phyloP scores from a whole-genome alignment of 1,140 invertebrate species.

The Neoseiulus cucumeris region DNA sequence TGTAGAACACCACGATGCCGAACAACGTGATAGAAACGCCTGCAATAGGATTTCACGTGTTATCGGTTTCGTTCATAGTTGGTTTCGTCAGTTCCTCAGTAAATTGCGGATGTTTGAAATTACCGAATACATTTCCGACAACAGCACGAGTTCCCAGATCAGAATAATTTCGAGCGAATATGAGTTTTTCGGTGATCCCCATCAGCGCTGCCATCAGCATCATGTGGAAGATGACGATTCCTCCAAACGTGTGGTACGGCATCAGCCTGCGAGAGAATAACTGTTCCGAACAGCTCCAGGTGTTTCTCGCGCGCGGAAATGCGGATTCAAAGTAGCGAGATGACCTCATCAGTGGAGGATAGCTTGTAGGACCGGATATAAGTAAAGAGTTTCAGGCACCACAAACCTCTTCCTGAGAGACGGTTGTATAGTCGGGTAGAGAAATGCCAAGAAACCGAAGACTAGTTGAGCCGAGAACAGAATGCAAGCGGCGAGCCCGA shows the following conservation, averaged over 20 bases:
- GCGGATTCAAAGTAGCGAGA: too few relatives aligned
- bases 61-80: too few relatives aligned
- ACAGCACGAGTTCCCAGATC: not conserved
- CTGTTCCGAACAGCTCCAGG: too few relatives aligned
- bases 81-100: too few relatives aligned
- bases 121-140: not conserved
- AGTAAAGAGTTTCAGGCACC: too few relatives aligned
- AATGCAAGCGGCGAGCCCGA: constrained; percentile 51
- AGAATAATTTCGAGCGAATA: constrained; percentile 30
- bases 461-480: constrained; percentile 41
- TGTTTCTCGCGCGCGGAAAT: too few relatives aligned
- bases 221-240: constrained; percentile 47
- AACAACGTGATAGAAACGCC: not conserved
- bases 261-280: constrained; percentile 35
- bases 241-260: constrained; percentile 60
- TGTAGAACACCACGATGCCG: not conserved
- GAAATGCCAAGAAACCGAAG: constrained; percentile 19
- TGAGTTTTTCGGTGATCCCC: constrained; percentile 65
- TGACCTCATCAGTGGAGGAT: too few relatives aligned
- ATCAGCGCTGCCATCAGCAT: constrained; percentile 44
- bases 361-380: too few relatives aligned
- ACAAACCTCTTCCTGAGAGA: too few relatives aligned
- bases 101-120: too few relatives aligned
- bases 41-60: not conserved
- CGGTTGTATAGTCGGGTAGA: constrained; percentile 12